A percentile compares a stretch with the other conserved stretches of the same genome.
These are phyloP conservation scores for Sisyra terminalis DNA, from an alignment of 2,888 invertebrate genomes.

Conservation along the genomic window DNA sequence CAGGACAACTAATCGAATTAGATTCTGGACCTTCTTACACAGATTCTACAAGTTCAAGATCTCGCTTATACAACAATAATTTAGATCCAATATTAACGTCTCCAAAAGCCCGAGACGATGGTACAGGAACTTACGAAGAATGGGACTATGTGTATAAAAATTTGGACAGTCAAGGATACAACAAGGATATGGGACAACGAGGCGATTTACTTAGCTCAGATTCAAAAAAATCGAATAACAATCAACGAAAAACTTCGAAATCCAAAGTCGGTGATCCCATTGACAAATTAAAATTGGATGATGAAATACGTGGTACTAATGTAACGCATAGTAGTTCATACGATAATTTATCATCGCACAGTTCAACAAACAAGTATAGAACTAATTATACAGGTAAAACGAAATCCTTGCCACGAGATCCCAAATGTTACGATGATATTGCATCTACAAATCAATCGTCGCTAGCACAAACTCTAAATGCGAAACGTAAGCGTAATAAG, in stretches of 20 bases:
- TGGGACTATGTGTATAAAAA: constrained; percentile 72
- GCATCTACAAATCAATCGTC: constrained; percentile 17
- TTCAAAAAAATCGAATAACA: constrained; percentile 26
- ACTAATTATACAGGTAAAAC: constrained; percentile 6
- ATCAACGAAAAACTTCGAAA: constrained; percentile 26
- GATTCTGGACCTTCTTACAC: constrained; percentile 21
- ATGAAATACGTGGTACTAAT: constrained; percentile 21
- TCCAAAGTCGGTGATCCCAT: constrained; percentile 35
- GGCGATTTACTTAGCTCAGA: constrained; percentile 41
- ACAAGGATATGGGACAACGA: constrained; percentile 44
- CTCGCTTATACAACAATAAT: constrained; percentile 1
- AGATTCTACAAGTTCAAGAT: background rate
- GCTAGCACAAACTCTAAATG: constrained; percentile 16
- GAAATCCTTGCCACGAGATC: constrained; percentile 10
- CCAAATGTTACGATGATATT: constrained; percentile 2
- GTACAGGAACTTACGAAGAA: constrained; percentile 49
- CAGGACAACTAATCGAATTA: constrained; percentile 49
- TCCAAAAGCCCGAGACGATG: constrained; percentile 42
- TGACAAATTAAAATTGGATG: constrained; percentile 27
- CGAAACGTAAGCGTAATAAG: constrained; percentile 9
- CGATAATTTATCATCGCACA: constrained; percentile 22
- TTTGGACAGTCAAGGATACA: constrained; percentile 55
- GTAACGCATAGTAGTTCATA: constrained; percentile 20
- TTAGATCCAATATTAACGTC: background rate
- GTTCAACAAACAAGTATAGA: constrained; percentile 5